A percentile compares a stretch with the other conserved stretches of the same genome.
phyloP scores from a whole-genome alignment of 2,888 invertebrate species.

The Lochmaea crataegi region DNA sequence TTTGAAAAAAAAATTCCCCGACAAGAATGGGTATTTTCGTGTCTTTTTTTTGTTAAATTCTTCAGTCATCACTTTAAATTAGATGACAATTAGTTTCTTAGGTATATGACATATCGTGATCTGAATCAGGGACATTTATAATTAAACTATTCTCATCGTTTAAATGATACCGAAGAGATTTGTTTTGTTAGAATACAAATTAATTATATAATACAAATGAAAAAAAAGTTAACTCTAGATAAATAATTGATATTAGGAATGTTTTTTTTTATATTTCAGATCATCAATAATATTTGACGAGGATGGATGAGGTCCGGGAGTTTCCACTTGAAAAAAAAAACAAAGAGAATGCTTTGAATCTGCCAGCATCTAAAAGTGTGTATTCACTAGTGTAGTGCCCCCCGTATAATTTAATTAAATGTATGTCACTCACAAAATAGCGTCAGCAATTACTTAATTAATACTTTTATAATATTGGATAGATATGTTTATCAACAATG shows the following conservation, averaged over 20 bases:
- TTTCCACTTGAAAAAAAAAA: too few relatives aligned
- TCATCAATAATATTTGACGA: too few relatives aligned
- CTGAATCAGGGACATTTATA: slow-evolving; percentile 2
- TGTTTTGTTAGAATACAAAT: not conserved
- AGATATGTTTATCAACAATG: too few relatives aligned
- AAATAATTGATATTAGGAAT: not conserved
- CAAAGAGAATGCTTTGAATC: too few relatives aligned
- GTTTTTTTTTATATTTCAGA: too few relatives aligned
- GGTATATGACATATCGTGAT: slow-evolving; percentile 5
- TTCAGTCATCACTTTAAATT: slow-evolving; percentile 12
- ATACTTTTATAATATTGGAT: too few relatives aligned
- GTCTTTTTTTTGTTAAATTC: slow-evolving; percentile 1
- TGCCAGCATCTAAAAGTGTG: too few relatives aligned
- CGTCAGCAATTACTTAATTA: too few relatives aligned
- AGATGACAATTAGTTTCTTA: not conserved
- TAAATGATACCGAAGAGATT: not conserved
- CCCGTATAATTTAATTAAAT: too few relatives aligned
- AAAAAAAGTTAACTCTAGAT: not conserved
- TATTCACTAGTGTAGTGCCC: too few relatives aligned
- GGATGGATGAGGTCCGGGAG: too few relatives aligned
- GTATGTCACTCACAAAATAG: too few relatives aligned
- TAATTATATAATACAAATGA: not conserved
- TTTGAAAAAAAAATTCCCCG: not conserved
- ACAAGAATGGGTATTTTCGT: slow-evolving; percentile 8
- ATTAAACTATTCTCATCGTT: not conserved